Conservation (phyloP, 2,888 invertebrate genomes). For the Drosophila stalkeri region DNA sequence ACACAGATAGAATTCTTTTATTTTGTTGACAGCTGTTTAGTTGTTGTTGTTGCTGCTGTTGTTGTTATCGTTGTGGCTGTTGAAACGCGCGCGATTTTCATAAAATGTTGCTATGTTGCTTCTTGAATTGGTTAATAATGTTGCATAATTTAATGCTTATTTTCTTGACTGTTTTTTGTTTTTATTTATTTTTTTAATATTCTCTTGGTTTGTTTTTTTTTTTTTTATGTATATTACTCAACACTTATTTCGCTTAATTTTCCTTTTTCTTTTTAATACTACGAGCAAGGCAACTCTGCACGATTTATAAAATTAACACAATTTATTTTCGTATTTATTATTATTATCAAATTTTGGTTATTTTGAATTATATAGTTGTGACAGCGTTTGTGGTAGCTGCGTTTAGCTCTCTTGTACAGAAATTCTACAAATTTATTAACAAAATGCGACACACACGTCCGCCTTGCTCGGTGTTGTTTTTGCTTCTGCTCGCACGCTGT, state of each 20-base stretch:
- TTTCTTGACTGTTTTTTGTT: slow-evolving; percentile 27
- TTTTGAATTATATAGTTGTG: slow-evolving; percentile 12
- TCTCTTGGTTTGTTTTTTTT: slow-evolving; percentile 3
- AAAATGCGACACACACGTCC: slow-evolving; percentile 63
- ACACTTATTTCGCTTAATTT: slow-evolving; percentile 30
- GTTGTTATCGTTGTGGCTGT: slow-evolving; percentile 21
- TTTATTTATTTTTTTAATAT: neutral
- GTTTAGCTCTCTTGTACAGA: slow-evolving; percentile 50
- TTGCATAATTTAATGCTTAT: slow-evolving; percentile 52
- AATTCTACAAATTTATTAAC: slow-evolving; percentile 53
- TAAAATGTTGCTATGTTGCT: slow-evolving; percentile 33
- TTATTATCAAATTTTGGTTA: slow-evolving; percentile 5
- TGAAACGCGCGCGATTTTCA: slow-evolving; percentile 54
- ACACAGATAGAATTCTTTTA: slow-evolving; percentile 21
- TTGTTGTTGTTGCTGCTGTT: slow-evolving; percentile 18
- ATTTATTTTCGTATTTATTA: slow-evolving; percentile 30
- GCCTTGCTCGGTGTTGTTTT: slow-evolving; percentile 64
- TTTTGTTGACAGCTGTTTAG: slow-evolving; percentile 50
- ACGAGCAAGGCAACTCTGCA: slow-evolving; percentile 58
- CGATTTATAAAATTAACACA: slow-evolving; percentile 18
- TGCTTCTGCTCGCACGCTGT: slow-evolving; percentile 60
- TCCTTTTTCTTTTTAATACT: slow-evolving; percentile 6
- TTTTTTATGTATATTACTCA: slow-evolving; percentile 28
- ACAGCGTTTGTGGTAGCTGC: slow-evolving; percentile 39
- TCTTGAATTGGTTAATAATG: slow-evolving; percentile 34